phyloP scores from a whole-genome alignment of 2,797 vertebrate species.

The Hyperoplus lanceolatus region DNA sequence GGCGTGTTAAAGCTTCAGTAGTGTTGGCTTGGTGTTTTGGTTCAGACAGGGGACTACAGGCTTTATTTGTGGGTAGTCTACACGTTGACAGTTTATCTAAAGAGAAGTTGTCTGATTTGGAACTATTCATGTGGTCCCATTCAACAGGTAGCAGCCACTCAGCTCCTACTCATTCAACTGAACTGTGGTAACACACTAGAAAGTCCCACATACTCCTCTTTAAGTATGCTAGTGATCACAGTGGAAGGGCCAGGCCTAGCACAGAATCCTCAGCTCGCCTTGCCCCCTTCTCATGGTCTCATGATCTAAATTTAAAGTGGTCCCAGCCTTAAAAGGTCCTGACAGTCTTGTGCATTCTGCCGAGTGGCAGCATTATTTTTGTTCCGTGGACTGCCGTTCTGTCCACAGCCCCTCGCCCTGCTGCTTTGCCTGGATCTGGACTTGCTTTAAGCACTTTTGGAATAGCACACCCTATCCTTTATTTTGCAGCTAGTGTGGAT shows the following conservation, averaged over 20 bases:
- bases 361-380: conserved; percentile 98
- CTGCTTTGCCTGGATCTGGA: conserved; percentile 83
- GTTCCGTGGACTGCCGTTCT: conserved; percentile 87
- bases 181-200: background rate
- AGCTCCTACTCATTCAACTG: background rate
- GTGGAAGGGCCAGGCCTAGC: conserved; percentile 15
- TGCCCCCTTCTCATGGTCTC: conserved; percentile 67
- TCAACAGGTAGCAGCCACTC: background rate
- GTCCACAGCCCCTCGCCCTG: conserved; percentile 86
- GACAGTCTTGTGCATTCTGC: conserved; percentile 92
- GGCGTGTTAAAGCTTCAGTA: background rate
- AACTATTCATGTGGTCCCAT: background rate
- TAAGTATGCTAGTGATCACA: conserved; percentile 2
- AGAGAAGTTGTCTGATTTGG: background rate
- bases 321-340: conserved; percentile 96
- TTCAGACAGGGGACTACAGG: background rate
- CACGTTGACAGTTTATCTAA: background rate
- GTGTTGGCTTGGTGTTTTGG: background rate
- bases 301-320: conserved; percentile 95
- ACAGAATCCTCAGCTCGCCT: conserved; percentile 44
- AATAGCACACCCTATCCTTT: conserved; percentile 70
- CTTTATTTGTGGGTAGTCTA: background rate
- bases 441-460: conserved; percentile 76
- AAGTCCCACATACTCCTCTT: background rate
- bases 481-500: conserved; percentile 54